Base-by-base conservation (phyloP, 2,797 vertebrate genomes). In the Euphonia xanthogaster region DNA sequence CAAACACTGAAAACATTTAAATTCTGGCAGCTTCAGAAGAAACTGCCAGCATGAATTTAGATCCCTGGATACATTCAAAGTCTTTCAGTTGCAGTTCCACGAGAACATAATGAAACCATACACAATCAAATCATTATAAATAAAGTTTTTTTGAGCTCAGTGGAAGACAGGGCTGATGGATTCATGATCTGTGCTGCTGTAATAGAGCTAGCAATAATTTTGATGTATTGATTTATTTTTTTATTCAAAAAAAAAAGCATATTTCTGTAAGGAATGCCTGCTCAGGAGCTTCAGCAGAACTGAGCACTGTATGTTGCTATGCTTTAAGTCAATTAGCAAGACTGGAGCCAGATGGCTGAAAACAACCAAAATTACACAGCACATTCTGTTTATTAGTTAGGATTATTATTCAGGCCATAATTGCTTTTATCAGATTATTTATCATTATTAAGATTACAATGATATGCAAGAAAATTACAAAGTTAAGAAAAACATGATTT, bases 341-440 rank as follows among this genome's bases (percentile, higher is more conserved):
- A 97, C 93, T 72, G 80, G 62, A 96, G 97, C 97, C 98, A 98
- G 98, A 98, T 98, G 97, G 98, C 93, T 94, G 91, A 93, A 93
- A 96, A 97, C 3, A 9, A 97, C 93, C 81, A 96, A 96, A 96
- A 97, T 97, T 87, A 97, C 96, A 94, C 80, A 96, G 94, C 91
- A 94, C 94, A 91, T 96, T 94, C 96, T 97, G 91, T 93, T 97
- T 97, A 95, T 93, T 93, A 79, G 93, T 92, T 86, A 68, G 72
- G 78, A 95, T 95, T 96, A 97, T 96, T 95, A 94, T 67, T 97
- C 93, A 95, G 75, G 60, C 37, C 57, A 54, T 95, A 97, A 95
- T 97, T 96, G 95, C 90, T 97, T 93, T 93, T 92, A 96, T 76
- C 86, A 86, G 60, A 93, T 96, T 94, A 96, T 95, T 96, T 84